phyloP scores from a whole-genome alignment of 2,113 vertebrate genomes.

The Labeo catla region DNA sequence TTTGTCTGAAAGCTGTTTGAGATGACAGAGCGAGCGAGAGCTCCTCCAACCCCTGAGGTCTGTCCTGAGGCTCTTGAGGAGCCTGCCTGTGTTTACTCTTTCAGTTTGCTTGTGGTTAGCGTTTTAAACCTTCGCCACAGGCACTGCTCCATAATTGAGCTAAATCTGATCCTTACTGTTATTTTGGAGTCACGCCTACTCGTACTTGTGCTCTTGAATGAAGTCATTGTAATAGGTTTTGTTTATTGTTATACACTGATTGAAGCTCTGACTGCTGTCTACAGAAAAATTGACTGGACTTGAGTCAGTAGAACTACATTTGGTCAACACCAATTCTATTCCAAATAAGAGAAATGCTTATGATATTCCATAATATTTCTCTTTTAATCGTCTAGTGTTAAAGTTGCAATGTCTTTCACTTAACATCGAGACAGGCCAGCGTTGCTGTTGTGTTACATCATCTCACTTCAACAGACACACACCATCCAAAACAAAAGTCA shows the following conservation, averaged over 20 bases:
- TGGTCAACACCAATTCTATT: not conserved
- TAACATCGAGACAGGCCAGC: conserved; percentile 17
- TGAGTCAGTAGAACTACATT: not conserved
- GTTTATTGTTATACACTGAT: not conserved
- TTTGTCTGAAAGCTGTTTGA: not conserved
- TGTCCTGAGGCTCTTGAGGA: conserved; percentile 12
- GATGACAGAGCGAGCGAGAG: not conserved
- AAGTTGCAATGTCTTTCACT: conserved; percentile 25
- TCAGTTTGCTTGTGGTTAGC: conserved; percentile 25
- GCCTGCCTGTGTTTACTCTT: conserved; percentile 16
- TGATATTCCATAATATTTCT: not conserved
- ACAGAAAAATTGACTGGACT: not conserved
- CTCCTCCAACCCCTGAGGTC: conserved; percentile 24
- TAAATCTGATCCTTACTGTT: conserved; percentile 26
- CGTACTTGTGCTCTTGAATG: not conserved
- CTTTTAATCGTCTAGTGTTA: not conserved
- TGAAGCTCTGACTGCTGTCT: not conserved
- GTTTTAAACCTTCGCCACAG: conserved; percentile 34
- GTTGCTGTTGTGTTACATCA: conserved; percentile 68
- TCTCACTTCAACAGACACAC: conserved; percentile 46
- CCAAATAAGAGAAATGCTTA: not conserved
- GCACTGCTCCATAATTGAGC: conserved; percentile 37
- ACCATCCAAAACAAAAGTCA: conserved; percentile 23
- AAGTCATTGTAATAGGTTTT: not conserved
- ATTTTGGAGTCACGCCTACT: conserved; percentile 14